These are phyloP conservation scores for Panorpa germanica DNA, from an alignment of 2,888 invertebrate genomes.

Conservation along the genomic window DNA sequence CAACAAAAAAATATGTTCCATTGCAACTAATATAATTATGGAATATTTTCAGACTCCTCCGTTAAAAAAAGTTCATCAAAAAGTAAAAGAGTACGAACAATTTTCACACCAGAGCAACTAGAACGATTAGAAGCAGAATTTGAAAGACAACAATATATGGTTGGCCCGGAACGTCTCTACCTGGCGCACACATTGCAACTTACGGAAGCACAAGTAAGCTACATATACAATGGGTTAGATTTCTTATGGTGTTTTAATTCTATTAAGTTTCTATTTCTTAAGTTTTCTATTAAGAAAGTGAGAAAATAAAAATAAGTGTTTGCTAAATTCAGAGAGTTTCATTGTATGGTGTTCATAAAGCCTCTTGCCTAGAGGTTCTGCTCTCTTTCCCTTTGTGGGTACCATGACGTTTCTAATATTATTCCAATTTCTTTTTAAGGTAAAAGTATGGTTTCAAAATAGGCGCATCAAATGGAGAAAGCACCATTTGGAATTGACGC, in stretches of 20 bases:
- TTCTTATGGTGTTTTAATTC: no score
- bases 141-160: slow-evolving; percentile 94
- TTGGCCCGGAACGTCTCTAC: slow-evolving; percentile 85
- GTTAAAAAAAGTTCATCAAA: slow-evolving; percentile 24
- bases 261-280: no score
- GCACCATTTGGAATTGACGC: slow-evolving; percentile 81
- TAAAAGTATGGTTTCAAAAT: slow-evolving; percentile 87
- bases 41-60: slow-evolving; percentile 22
- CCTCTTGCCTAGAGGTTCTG: no score
- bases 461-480: slow-evolving; percentile 92
- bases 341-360: no score
- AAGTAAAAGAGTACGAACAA: slow-evolving; percentile 83
- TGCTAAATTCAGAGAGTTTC: no score
- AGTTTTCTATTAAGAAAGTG: no score
- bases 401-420: no score
- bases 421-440: no score
- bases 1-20: no score
- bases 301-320: no score
- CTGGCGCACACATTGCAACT: slow-evolving; percentile 73
- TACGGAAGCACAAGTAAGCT: slow-evolving; percentile 69
- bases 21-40: no score
- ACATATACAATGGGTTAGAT: slow-evolving; percentile 12
- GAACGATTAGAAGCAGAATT: slow-evolving; percentile 89
- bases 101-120: slow-evolving; percentile 91
- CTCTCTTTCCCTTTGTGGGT: no score